A percentile compares a stretch with the other conserved stretches of the same genome.
Evolutionary conservation across 2,113 vertebrate species (phyloP).

Genomic region (Lynx canadensis): DNA sequence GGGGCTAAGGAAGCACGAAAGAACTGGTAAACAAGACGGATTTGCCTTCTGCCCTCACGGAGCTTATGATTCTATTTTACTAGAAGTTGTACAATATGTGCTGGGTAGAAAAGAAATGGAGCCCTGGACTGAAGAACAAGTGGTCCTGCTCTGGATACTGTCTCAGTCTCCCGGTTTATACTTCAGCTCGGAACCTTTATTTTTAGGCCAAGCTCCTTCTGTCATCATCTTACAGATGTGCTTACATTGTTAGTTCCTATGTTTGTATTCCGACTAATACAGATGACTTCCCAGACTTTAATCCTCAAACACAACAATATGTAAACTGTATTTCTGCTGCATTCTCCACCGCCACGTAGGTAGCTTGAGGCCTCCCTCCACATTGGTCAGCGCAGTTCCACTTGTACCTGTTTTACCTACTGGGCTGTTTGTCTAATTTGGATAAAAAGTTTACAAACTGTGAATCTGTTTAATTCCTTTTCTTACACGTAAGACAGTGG

Average conservation of each 20-base stretch:
- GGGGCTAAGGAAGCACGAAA: not conserved
- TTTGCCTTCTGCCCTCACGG: not conserved
- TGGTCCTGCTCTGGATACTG: not conserved
- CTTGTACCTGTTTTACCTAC: not conserved
- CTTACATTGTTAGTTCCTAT: slow-evolving; percentile 51
- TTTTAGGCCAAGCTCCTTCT: slow-evolving; percentile 5
- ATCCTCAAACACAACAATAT: not conserved
- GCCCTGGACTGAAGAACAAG: not conserved
- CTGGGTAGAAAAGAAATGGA: not conserved
- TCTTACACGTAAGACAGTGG: not conserved
- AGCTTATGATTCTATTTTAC: not conserved
- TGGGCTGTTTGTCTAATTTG: not conserved
- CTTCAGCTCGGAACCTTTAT: slow-evolving; percentile 24
- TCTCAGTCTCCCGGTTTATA: not conserved
- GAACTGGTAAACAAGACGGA: not conserved
- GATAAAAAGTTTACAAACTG: not conserved
- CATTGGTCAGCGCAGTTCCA: not conserved
- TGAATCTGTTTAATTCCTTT: not conserved
- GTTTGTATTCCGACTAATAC: slow-evolving; percentile 47
- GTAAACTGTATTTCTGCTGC: not conserved
- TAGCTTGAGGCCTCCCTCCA: not conserved
- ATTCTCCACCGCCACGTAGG: not conserved
- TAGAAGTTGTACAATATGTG: not conserved
- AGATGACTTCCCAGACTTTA: slow-evolving; percentile 29
- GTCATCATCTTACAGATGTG: not conserved